Conservation (phyloP, 1,140 invertebrate genomes). For the Drosophila azteca region DNA sequence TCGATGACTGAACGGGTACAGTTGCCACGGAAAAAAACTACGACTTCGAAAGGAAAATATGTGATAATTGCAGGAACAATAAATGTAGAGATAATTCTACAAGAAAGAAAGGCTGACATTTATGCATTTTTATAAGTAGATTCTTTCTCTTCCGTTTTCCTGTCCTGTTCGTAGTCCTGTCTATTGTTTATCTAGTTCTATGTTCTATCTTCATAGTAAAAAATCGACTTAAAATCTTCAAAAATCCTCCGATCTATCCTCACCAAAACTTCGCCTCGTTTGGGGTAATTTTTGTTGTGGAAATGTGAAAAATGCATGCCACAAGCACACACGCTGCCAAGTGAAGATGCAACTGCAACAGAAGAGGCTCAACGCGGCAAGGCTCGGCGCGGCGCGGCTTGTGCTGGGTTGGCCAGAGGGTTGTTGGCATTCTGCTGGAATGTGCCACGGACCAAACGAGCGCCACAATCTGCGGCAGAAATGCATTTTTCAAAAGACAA, state of each 20-base stretch:
- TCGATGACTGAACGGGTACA: not conserved
- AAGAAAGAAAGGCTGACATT: too few species aligned
- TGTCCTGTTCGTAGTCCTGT: too few species aligned
- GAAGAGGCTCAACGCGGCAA: constrained; percentile 9
- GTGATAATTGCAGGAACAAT: too few species aligned
- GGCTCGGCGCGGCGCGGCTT: too few species aligned
- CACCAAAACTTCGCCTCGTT: constrained; percentile 37
- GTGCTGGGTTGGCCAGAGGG: constrained; percentile 17
- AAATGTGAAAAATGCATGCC: constrained; percentile 46
- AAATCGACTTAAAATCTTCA: not conserved
- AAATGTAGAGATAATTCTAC: too few species aligned
- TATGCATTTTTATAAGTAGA: too few species aligned
- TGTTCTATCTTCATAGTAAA: too few species aligned
- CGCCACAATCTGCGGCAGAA: constrained; percentile 75
- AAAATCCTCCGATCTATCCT: not conserved
- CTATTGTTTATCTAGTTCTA: too few species aligned
- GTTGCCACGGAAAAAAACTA: too few species aligned
- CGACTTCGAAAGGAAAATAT: too few species aligned
- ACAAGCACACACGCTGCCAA: not conserved
- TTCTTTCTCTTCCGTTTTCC: too few species aligned
- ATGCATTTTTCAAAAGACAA: constrained; percentile 76
- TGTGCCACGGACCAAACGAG: constrained; percentile 42
- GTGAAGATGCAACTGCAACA: constrained; percentile 49
- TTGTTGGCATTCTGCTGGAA: constrained; percentile 30
- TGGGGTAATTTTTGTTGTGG: constrained; percentile 56